Evolutionary conservation across 2,888 invertebrate genomes (phyloP).

Genomic region (Patella ulyssiponensis): DNA sequence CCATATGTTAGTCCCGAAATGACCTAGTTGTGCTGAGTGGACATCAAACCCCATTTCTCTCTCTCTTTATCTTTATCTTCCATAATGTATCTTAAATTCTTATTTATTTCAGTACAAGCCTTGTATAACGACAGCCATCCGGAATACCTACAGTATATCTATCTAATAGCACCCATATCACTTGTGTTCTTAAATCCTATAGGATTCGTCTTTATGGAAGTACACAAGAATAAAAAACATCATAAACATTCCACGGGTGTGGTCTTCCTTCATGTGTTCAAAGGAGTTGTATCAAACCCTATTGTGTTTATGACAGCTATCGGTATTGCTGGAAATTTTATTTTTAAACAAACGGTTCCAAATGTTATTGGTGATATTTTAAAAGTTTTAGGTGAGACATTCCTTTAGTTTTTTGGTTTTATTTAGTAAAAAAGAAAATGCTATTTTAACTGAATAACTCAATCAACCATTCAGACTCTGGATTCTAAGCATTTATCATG

Average conservation of each 20-base stretch:
- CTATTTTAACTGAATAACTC: neutral
- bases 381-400: constrained; percentile 75
- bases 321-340: constrained; percentile 87
- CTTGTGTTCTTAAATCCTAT: constrained; percentile 92
- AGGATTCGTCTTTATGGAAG: constrained; percentile 90
- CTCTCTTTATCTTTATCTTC: too few species aligned
- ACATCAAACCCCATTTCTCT: too few species aligned
- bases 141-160: constrained; percentile 90
- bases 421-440: neutral
- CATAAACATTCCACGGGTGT: constrained; percentile 24
- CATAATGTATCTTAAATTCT: neutral
- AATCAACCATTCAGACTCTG: neutral
- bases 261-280: constrained; percentile 51
- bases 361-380: constrained; percentile 82
- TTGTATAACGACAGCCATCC: constrained; percentile 89
- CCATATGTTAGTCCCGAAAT: too few species aligned
- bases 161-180: constrained; percentile 94
- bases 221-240: constrained; percentile 66
- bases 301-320: constrained; percentile 93
- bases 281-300: constrained; percentile 84
- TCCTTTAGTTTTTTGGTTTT: neutral
- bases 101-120: constrained; percentile 75
- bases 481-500: neutral
- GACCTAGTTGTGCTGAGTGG: too few species aligned
- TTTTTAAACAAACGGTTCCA: constrained; percentile 85